These are phyloP conservation scores for Acinonyx jubatus DNA, from an alignment of 2,113 vertebrate genomes.

Conservation along the genomic window DNA sequence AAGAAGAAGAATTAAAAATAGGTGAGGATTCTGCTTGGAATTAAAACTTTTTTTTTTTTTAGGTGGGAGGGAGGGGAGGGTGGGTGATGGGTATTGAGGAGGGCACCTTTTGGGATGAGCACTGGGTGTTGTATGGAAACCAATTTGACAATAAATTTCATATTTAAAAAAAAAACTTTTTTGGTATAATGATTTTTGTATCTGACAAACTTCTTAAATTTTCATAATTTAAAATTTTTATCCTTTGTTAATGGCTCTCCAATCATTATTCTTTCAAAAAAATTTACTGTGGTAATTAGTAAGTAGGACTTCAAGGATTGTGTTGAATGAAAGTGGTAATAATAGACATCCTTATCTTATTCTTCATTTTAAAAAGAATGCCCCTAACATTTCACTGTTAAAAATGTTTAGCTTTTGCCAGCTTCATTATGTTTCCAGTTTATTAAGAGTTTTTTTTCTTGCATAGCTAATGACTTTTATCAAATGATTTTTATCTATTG, in stretches of 20 bases:
- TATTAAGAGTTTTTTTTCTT: constrained; percentile 34
- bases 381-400: neutral
- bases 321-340: neutral
- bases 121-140: too few relatives aligned
- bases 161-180: neutral
- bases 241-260: neutral
- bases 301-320: neutral
- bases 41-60: neutral
- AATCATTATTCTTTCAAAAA: neutral
- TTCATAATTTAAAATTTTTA: neutral
- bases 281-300: neutral
- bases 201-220: neutral
- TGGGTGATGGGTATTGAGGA: too few relatives aligned
- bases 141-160: too few relatives aligned
- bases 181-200: neutral
- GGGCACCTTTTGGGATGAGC: too few relatives aligned
- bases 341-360: neutral
- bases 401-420: neutral
- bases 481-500: neutral
- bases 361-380: neutral
- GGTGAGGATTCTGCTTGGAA: neutral
- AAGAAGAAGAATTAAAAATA: neutral
- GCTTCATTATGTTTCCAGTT: neutral
- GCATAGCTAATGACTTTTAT: neutral
- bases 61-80: too few relatives aligned